Conservation (phyloP, 2,797 vertebrate genomes). For the Periophthalmus magnuspinnatus region DNA sequence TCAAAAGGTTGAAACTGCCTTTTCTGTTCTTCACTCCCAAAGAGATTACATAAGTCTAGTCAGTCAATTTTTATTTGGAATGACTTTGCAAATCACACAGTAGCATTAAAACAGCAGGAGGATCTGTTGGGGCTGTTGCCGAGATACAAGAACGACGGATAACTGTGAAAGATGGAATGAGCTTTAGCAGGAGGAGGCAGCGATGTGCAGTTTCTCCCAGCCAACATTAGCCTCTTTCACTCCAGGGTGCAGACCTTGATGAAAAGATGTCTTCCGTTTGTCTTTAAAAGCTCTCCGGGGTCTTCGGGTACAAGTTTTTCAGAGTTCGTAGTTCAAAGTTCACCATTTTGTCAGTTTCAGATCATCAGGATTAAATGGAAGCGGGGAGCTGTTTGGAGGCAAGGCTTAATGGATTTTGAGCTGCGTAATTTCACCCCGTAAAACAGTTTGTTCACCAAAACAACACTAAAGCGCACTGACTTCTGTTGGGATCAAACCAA, state of each 20-base stretch:
- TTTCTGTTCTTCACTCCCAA: not conserved
- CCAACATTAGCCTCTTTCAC: conserved; percentile 48
- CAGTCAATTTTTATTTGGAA: conserved; percentile 29
- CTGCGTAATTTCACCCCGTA: conserved; percentile 25
- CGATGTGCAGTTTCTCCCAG: conserved; percentile 27
- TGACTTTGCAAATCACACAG: conserved; percentile 21
- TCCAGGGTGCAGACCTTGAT: conserved; percentile 54
- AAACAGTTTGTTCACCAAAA: conserved; percentile 10
- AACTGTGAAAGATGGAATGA: conserved; percentile 27
- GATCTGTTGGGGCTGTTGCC: conserved; percentile 9
- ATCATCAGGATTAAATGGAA: conserved; percentile 34
- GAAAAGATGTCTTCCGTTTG: conserved; percentile 54
- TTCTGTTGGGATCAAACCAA: not conserved
- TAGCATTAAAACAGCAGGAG: conserved; percentile 29
- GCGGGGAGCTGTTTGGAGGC: conserved; percentile 10
- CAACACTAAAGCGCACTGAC: not conserved
- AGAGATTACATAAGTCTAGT: not conserved
- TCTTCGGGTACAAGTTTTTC: conserved; percentile 53
- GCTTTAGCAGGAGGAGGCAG: conserved; percentile 21
- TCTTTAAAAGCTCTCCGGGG: conserved; percentile 51
- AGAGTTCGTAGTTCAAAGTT: conserved; percentile 48
- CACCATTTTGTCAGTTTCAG: conserved; percentile 54
- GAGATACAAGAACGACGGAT: conserved; percentile 32
- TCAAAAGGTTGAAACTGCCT: no score
- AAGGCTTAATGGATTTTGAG: conserved; percentile 31